Percentiles rank a stretch among this genome's conserved stretches.
Evolutionary conservation across 2,888 invertebrate genomes (phyloP).

Genomic region (Troilus luridus): DNA sequence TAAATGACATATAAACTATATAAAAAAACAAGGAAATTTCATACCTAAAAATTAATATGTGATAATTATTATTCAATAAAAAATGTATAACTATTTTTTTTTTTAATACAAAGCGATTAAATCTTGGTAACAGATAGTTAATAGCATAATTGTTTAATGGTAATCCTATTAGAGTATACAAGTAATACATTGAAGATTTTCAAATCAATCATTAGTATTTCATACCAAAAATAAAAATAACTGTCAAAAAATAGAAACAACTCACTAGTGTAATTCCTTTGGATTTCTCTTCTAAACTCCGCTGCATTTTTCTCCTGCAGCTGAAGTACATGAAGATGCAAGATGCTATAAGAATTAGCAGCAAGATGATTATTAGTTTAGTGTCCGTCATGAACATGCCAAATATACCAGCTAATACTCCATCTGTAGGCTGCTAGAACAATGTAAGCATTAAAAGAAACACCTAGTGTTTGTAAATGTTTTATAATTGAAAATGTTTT

Average conservation of each 20-base stretch:
- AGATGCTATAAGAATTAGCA: not conserved
- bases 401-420: not conserved
- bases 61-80: no score
- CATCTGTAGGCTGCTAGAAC: not conserved
- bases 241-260: not conserved
- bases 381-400: not conserved
- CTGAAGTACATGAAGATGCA: conserved; percentile 2
- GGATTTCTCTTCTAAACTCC: conserved; percentile 7
- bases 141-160: no score
- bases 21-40: no score
- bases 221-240: no score
- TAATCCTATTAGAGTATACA: no score
- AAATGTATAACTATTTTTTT: no score
- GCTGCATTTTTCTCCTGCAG: conserved; percentile 32
- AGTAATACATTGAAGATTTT: no score
- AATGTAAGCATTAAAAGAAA: not conserved
- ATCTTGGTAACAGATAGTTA: no score
- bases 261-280: conserved; percentile 34
- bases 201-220: no score
- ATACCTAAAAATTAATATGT: no score
- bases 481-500: not conserved
- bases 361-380: conserved; percentile 23
- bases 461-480: not conserved
- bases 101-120: no score
- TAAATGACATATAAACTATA: no score